Conservation (phyloP, 2,888 invertebrate genomes). For the Drosophila barbarae region DNA sequence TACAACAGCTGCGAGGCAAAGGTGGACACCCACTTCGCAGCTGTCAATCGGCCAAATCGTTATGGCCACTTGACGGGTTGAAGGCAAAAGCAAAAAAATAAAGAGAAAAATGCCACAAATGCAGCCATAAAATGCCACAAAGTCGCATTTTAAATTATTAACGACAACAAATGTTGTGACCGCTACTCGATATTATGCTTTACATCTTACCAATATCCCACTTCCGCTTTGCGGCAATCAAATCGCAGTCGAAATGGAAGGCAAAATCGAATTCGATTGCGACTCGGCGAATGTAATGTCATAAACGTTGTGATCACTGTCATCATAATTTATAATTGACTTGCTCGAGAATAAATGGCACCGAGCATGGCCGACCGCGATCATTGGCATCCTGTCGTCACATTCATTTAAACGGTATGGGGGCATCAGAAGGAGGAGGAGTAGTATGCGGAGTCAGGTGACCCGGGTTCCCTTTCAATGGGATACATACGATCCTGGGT, state of each 20-base stretch:
- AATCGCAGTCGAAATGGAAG: background rate
- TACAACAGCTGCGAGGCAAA: constrained; percentile 7
- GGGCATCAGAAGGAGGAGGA: constrained; percentile 5
- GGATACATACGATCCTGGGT: background rate
- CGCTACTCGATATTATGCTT: constrained; percentile 33
- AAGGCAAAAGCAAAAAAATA: background rate
- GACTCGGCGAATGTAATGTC: constrained; percentile 23
- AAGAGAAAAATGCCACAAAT: constrained; percentile 8
- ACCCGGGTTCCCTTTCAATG: constrained; percentile 22
- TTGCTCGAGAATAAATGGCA: constrained; percentile 67
- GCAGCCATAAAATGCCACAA: constrained; percentile 59
- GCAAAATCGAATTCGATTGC: background rate
- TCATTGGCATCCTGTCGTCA: constrained; percentile 78
- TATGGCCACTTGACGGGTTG: constrained; percentile 62
- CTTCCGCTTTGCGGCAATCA: constrained; percentile 4
- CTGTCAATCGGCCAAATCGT: constrained; percentile 71
- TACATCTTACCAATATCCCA: background rate
- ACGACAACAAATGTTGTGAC: constrained; percentile 61
- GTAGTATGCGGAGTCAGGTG: constrained; percentile 35
- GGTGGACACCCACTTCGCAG: constrained; percentile 67
- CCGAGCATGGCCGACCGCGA: constrained; percentile 49
- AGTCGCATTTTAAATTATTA: constrained; percentile 63
- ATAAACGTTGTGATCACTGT: constrained; percentile 39
- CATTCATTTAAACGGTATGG: constrained; percentile 76
- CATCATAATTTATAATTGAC: constrained; percentile 74